Evolutionary conservation across 2,888 invertebrate species (phyloP), one percentile per base, ranked within the genome.

Genomic region (Gortyna flavago): DNA sequence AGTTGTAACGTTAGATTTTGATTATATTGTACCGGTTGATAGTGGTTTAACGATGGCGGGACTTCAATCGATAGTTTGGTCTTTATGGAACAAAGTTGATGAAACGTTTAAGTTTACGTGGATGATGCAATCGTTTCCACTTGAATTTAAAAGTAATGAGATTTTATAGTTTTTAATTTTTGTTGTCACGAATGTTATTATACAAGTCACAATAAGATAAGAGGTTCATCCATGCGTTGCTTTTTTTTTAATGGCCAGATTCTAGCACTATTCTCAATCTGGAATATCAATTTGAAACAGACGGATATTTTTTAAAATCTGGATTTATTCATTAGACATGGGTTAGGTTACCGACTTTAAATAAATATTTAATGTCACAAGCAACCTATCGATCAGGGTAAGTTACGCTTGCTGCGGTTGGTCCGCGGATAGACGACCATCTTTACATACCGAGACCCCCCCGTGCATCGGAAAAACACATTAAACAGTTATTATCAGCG

Each of bases 1-100:
- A 71, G 80, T 80, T 85, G 85, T 88, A 90, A 93, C 90, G 90
- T 90, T 91, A 88, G 87, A 88, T 89, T 91, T 91, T 91, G 85
- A 89, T 87, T 86, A 84, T 85, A 85, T 84, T 74, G 83, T 87
- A 82, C 77, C 73, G 82, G 85, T 84, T 85, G 84, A 86, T 85
- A 77, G 85, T 75, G 54, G 81, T 88, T 88, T 88, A 88, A 89
- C 84, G 88, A 84, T 77, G 80, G 61, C 71, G 84, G 85, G 72
- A 75, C 73, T 78, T 71, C 18, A 86, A 77, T 72, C 68, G 61
- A 86, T 76, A 48, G 51, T 65, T 81, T 72, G 13, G 65, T 35
- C 67, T 85, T 82, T 79, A 38, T 66, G 41, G 35, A 64, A 81
- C 67, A 74, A 61, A 79, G 68, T 85, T 83, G 70, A 79, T 77